Percentiles rank a stretch among this genome's conserved stretches.
These are phyloP conservation scores for Lingula anatina DNA, from an alignment of 2,888 invertebrate genomes.

Conservation along the genomic window DNA sequence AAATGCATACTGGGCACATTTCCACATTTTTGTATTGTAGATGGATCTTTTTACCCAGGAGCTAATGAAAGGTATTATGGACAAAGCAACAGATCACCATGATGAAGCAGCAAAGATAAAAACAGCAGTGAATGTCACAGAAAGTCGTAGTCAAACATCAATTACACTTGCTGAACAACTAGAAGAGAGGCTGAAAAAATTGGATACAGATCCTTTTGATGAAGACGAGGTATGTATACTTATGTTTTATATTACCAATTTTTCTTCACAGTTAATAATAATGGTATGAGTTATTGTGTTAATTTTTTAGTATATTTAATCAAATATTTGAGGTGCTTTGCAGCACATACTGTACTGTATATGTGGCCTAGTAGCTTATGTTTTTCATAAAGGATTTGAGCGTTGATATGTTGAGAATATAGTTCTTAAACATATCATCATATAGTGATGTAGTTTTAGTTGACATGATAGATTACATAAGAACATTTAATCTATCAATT, in stretches of 20 bases:
- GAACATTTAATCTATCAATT: not conserved
- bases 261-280: not conserved
- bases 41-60: too few species aligned
- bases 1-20: too few species aligned
- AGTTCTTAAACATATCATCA: not conserved
- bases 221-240: conserved; percentile 37
- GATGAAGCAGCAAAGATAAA: too few species aligned
- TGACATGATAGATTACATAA: not conserved
- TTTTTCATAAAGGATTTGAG: not conserved
- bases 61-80: too few species aligned
- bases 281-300: not conserved
- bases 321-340: not conserved
- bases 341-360: not conserved
- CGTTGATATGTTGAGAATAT: not conserved
- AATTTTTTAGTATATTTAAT: not conserved
- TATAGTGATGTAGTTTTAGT: not conserved
- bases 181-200: conserved; percentile 18
- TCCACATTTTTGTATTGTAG: too few species aligned
- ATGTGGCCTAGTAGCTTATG: not conserved
- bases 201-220: conserved; percentile 37
- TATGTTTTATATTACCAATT: not conserved
- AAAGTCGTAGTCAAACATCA: conserved; percentile 12
- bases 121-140: conserved; percentile 23
- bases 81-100: too few species aligned
- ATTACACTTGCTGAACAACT: conserved; percentile 17